phyloP scores from a whole-genome alignment of 2,888 invertebrate species.

The Eupithecia pulchellata region DNA sequence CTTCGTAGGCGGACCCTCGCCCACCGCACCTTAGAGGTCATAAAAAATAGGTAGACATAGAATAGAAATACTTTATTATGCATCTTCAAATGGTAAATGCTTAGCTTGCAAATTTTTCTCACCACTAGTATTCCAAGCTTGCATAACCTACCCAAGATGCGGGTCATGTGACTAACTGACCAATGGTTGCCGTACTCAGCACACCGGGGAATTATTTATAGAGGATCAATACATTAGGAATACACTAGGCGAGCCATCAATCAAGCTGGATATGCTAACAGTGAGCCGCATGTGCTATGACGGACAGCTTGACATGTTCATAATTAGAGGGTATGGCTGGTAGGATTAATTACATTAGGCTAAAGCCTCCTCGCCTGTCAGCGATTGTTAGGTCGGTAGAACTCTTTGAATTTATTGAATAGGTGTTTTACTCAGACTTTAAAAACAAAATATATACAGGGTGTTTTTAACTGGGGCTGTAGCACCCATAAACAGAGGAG shows the following conservation, averaged over 20 bases:
- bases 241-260: constrained; percentile 20
- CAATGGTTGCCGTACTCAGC: constrained; percentile 4
- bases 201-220: constrained; percentile 26
- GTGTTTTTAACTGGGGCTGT: no score
- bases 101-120: background rate
- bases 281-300: constrained; percentile 28
- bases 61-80: no score
- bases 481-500: no score
- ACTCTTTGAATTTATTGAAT: background rate
- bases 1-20: no score
- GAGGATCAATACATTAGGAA: constrained; percentile 20
- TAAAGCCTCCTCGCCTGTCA: constrained; percentile 33
- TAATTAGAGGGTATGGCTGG: constrained; percentile 37
- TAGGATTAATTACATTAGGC: constrained; percentile 39
- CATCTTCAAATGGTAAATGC: background rate
- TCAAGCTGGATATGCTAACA: constrained; percentile 24
- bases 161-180: constrained; percentile 21
- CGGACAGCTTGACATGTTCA: constrained; percentile 42
- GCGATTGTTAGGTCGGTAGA: background rate
- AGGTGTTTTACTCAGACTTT: no score
- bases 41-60: no score
- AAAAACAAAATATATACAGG: no score
- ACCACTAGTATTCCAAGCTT: background rate
- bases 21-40: no score
- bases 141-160: background rate